Conservation (phyloP, 2,888 invertebrate genomes). For the Plutella xylostella region DNA sequence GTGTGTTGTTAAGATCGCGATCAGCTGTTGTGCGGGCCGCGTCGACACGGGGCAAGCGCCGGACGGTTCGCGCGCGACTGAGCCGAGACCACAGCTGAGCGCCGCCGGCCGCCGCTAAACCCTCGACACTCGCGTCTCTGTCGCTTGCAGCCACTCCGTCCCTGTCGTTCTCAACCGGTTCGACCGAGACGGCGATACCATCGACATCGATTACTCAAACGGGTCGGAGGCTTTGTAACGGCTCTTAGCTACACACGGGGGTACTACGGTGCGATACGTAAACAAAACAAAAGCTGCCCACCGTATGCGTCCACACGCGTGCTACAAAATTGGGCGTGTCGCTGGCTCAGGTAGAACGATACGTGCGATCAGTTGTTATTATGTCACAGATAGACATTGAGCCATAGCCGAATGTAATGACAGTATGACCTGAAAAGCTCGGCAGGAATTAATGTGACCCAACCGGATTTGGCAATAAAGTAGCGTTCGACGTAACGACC, state of each 20-base stretch:
- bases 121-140: background rate
- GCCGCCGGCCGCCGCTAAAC: background rate
- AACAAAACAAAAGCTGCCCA: slow-evolving; percentile 42
- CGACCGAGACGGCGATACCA: background rate
- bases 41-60: slow-evolving; percentile 41
- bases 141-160: background rate
- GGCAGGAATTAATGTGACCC: too few species aligned
- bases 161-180: background rate
- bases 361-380: too few species aligned
- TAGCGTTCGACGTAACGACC: too few species aligned
- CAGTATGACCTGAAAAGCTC: too few species aligned
- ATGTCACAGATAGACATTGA: too few species aligned
- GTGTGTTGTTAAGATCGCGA: slow-evolving; percentile 29
- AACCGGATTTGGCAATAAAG: too few species aligned
- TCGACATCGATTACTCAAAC: background rate
- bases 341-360: too few species aligned
- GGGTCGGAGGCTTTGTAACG: slow-evolving; percentile 28
- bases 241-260: slow-evolving; percentile 51
- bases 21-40: slow-evolving; percentile 45
- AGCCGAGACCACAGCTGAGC: background rate
- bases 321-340: background rate
- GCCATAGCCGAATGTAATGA: too few species aligned
- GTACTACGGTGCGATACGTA: slow-evolving; percentile 51
- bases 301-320: slow-evolving; percentile 5
- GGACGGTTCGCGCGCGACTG: slow-evolving; percentile 57